Conservation (phyloP, 2,113 vertebrate species). For the Xiphias gladius region DNA sequence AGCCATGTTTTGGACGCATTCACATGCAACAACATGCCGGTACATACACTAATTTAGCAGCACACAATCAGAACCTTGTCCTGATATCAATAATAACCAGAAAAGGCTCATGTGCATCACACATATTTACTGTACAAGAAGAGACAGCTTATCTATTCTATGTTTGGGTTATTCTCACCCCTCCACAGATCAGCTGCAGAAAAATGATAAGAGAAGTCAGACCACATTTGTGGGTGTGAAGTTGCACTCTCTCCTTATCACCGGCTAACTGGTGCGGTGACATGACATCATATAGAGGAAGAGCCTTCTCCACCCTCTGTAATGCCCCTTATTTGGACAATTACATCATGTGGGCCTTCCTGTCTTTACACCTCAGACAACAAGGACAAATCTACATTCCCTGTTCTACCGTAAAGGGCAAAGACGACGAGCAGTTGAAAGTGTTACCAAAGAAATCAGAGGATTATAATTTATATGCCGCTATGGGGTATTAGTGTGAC, state of each 20-base stretch:
- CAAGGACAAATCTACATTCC: not conserved
- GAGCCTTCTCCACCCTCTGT: slow-evolving; percentile 52
- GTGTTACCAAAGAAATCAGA: not conserved
- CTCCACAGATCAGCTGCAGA: slow-evolving; percentile 26
- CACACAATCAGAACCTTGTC: slow-evolving; percentile 18
- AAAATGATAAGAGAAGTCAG: slow-evolving; percentile 54
- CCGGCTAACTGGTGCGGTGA: slow-evolving; percentile 67
- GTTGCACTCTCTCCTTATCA: slow-evolving; percentile 76
- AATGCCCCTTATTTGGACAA: slow-evolving; percentile 27
- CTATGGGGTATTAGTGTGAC: not conserved
- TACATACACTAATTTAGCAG: not conserved
- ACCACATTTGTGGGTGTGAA: slow-evolving; percentile 70
- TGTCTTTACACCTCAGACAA: not conserved
- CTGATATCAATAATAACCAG: slow-evolving; percentile 27
- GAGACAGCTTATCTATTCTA: not conserved
- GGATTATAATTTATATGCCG: not conserved
- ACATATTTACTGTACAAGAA: not conserved
- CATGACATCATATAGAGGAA: slow-evolving; percentile 75
- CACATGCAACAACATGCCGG: not conserved
- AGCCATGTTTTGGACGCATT: slow-evolving; percentile 5
- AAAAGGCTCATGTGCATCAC: not conserved
- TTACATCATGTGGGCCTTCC: slow-evolving; percentile 61
- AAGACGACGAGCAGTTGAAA: not conserved
- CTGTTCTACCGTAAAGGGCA: not conserved
- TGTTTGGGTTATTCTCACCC: slow-evolving; percentile 32